These are phyloP conservation scores for Amphiprion clarkii DNA, from an alignment of 2,797 vertebrate species.

Conservation along the genomic window DNA sequence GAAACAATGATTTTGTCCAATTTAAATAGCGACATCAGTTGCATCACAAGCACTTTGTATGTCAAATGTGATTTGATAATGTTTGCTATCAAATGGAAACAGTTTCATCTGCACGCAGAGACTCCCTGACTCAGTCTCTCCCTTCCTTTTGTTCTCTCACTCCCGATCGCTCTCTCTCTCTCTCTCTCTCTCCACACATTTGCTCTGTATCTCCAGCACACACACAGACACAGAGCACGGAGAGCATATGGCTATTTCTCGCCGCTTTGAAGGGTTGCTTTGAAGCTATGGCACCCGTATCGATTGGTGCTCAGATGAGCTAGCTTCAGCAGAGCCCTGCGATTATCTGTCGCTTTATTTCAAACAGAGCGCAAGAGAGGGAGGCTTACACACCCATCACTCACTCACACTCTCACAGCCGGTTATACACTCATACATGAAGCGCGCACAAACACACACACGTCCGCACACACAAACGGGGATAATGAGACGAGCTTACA, in stretches of 20 bases:
- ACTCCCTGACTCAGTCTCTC: constrained; percentile 50
- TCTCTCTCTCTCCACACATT: constrained; percentile 32
- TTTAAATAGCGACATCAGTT: constrained; percentile 67
- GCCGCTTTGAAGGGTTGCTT: constrained; percentile 81
- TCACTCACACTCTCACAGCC: constrained; percentile 78
- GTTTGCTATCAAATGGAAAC: constrained; percentile 64
- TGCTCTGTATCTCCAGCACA: constrained; percentile 22
- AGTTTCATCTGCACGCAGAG: constrained; percentile 61
- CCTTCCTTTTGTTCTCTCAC: constrained; percentile 48
- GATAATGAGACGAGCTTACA: constrained; percentile 82
- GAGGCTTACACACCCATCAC: constrained; percentile 81
- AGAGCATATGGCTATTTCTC: constrained; percentile 82
- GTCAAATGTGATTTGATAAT: constrained; percentile 69
- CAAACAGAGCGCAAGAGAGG: constrained; percentile 78
- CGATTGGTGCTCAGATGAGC: constrained; percentile 84
- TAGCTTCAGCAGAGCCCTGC: constrained; percentile 81
- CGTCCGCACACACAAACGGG: constrained; percentile 63
- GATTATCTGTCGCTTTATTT: constrained; percentile 86
- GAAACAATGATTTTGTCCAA: constrained; percentile 77
- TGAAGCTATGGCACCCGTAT: constrained; percentile 83
- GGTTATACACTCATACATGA: constrained; percentile 65
- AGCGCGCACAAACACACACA: constrained; percentile 28
- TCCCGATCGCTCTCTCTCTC: constrained; percentile 14
- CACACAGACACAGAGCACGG: constrained; percentile 33
- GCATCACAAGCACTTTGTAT: constrained; percentile 63